Evolutionary conservation across 2,888 invertebrate species (phyloP).

Genomic region (Troilus luridus): DNA sequence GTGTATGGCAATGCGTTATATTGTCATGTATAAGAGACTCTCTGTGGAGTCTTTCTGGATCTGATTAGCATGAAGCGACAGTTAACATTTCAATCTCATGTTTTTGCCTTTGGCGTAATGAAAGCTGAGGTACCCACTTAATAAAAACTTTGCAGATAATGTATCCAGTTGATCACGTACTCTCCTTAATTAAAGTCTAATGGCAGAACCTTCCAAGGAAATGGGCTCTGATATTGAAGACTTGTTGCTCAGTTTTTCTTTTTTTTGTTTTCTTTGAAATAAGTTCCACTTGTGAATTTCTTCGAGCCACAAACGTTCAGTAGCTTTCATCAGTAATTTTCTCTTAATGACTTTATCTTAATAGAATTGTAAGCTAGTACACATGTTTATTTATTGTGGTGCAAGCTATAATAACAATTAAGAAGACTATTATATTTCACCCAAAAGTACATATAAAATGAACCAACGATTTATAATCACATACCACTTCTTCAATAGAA

Average conservation of each 20-base stretch:
- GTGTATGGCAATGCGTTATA: not conserved
- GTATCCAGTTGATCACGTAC: not conserved
- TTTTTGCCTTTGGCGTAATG: conserved; percentile 16
- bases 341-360: not conserved
- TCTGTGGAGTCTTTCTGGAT: not conserved
- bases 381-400: no score
- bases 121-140: not conserved
- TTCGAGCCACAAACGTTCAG: not conserved
- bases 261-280: not conserved
- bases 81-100: conserved; percentile 30
- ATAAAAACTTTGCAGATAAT: not conserved
- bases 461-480: no score
- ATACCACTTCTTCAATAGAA: no score
- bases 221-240: not conserved
- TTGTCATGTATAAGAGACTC: not conserved
- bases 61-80: conserved; percentile 13
- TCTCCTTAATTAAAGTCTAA: conserved; percentile 30
- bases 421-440: no score
- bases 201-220: not conserved
- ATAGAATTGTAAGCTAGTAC: no score
- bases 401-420: no score
- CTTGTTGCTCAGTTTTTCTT: not conserved
- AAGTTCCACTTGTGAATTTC: conserved; percentile 29
- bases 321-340: not conserved
- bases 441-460: no score